These are phyloP conservation scores for Rhizoglyphus robini DNA, from an alignment of 1,140 invertebrate genomes.

Conservation along the genomic window DNA sequence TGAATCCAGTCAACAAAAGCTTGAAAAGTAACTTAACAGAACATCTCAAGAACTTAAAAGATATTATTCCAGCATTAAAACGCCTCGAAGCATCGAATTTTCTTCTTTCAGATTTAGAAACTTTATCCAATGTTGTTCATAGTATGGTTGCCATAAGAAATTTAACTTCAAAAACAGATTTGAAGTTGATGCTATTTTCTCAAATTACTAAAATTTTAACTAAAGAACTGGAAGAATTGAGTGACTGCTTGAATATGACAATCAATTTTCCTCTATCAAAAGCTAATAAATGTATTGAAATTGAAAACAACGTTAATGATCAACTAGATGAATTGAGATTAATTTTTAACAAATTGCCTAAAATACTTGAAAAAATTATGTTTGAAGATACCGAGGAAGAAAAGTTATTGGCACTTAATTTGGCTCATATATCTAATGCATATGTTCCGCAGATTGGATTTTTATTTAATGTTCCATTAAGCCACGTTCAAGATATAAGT, in stretches of 20 bases:
- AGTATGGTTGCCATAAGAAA: background rate
- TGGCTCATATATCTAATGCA: background rate
- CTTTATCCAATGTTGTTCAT: constrained; percentile 1
- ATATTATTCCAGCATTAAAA: background rate
- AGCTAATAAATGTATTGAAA: background rate
- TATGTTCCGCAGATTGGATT: constrained; percentile 23
- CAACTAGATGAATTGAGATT: constrained; percentile 19
- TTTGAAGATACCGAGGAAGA: constrained; percentile 1
- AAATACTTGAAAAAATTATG: constrained; percentile 1
- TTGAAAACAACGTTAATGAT: constrained; percentile 12
- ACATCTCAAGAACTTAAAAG: constrained; percentile 15
- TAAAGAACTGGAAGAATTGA: background rate
- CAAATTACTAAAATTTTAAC: background rate
- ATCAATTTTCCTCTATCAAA: constrained; percentile 20
- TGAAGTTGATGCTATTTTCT: background rate
- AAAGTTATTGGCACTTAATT: background rate
- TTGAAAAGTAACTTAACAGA: background rate
- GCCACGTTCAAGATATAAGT: constrained; percentile 37
- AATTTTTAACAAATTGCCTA: background rate
- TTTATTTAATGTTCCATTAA: constrained; percentile 14
- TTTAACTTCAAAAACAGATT: background rate
- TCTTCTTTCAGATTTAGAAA: background rate
- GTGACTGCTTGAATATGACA: background rate
- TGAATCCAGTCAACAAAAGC: background rate
- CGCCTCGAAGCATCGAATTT: background rate